Percentiles rank a stretch among this genome's conserved stretches.
Conservation (phyloP, 2,797 vertebrate species). For the Pseudochromis fuscus region DNA sequence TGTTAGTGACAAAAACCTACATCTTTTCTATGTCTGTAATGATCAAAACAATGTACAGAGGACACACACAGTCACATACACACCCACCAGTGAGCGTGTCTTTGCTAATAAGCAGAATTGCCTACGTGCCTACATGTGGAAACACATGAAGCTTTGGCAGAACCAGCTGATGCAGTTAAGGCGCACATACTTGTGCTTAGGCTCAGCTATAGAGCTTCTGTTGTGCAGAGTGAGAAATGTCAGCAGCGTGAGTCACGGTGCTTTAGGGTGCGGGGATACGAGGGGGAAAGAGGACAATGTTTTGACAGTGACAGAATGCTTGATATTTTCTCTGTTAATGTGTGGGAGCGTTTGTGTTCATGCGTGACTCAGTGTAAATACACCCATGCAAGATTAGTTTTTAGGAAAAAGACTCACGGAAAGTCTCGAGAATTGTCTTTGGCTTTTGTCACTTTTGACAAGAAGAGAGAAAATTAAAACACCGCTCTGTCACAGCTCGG, state of each 20-base stretch:
- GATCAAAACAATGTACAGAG: slow-evolving; percentile 14
- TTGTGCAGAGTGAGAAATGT: slow-evolving; percentile 42
- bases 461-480: slow-evolving; percentile 4
- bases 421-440: slow-evolving; percentile 2
- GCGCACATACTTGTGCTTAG: background rate
- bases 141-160: slow-evolving; percentile 7
- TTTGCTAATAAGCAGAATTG: slow-evolving; percentile 3
- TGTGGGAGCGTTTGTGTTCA: slow-evolving; percentile 26
- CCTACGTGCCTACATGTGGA: slow-evolving; percentile 11
- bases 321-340: slow-evolving; percentile 35
- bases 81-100: background rate
- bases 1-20: background rate
- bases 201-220: background rate
- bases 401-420: background rate
- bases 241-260: slow-evolving; percentile 37
- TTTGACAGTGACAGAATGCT: slow-evolving; percentile 41
- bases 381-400: slow-evolving; percentile 22
- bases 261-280: slow-evolving; percentile 20
- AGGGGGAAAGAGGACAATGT: slow-evolving; percentile 21
- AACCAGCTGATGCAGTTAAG: slow-evolving; percentile 25
- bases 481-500: background rate
- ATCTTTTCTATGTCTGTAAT: slow-evolving; percentile 3
- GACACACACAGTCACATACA: slow-evolving; percentile 4
- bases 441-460: slow-evolving; percentile 33
- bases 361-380: slow-evolving; percentile 38